These are phyloP conservation scores for Bubo bubo DNA, from an alignment of 2,113 vertebrate genomes.

Conservation along the genomic window DNA sequence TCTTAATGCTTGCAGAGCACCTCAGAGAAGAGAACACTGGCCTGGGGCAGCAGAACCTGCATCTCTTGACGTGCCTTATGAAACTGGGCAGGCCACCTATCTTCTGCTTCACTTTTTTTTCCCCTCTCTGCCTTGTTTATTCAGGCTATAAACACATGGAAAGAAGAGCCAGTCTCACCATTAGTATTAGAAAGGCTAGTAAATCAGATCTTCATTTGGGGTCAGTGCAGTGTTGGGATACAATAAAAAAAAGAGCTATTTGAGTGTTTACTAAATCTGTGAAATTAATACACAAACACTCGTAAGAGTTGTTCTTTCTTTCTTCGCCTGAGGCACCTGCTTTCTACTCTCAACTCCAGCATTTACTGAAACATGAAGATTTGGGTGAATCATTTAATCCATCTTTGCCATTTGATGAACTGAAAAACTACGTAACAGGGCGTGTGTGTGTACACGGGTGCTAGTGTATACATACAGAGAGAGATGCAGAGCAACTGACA, in stretches of 20 bases:
- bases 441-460: fast-evolving
- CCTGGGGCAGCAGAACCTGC: background rate
- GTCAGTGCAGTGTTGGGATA: background rate
- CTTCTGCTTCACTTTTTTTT: background rate
- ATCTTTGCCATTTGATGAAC: background rate
- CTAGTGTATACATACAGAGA: background rate
- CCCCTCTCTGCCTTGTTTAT: background rate
- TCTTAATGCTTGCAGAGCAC: background rate
- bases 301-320: background rate
- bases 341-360: background rate
- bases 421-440: background rate
- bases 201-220: background rate
- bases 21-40: background rate
- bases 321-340: background rate
- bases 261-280: background rate
- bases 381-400: background rate
- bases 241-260: background rate
- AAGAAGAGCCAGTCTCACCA: background rate
- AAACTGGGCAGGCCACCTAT: background rate
- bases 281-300: background rate
- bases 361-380: background rate
- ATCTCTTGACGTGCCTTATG: background rate
- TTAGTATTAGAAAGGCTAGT: background rate
- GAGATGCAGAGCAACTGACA: background rate
- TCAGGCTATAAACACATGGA: background rate